Evolutionary conservation across 1,140 invertebrate genomes (phyloP).

Genomic region (Panagrolaimus sp.): DNA sequence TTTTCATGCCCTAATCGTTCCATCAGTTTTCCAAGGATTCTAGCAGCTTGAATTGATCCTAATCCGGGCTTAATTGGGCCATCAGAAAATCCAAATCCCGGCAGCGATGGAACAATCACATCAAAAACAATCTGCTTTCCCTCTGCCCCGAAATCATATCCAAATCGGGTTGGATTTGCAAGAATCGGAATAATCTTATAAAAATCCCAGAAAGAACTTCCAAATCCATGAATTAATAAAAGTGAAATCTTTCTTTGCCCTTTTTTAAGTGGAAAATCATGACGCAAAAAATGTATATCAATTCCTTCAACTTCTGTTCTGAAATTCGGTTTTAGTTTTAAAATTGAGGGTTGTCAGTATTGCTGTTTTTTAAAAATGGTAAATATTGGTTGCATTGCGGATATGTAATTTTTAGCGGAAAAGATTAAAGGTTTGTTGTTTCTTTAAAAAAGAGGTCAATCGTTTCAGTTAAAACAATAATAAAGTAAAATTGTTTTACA

Average conservation of each 20-base stretch:
- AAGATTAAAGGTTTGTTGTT: too few relatives aligned
- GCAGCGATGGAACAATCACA: conserved; percentile 42
- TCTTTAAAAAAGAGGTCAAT: too few relatives aligned
- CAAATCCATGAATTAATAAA: conserved; percentile 35
- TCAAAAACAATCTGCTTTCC: conserved; percentile 33
- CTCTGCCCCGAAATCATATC: conserved; percentile 34
- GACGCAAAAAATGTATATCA: conserved; percentile 32
- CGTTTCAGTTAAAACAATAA: too few relatives aligned
- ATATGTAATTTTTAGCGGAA: too few relatives aligned
- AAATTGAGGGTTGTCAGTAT: too few relatives aligned
- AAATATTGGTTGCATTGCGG: too few relatives aligned
- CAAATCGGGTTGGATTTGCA: conserved; percentile 38
- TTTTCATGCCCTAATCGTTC: conserved; percentile 22
- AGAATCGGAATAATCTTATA: conserved; percentile 43
- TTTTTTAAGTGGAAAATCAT: conserved; percentile 25
- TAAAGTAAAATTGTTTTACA: too few relatives aligned
- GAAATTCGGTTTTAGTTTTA: not conserved
- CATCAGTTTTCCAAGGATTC: conserved; percentile 21
- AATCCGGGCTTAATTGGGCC: conserved; percentile 31
- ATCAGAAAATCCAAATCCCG: conserved; percentile 38
- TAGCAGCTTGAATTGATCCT: conserved; percentile 8
- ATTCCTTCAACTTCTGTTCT: conserved; percentile 43
- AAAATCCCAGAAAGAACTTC: conserved; percentile 41
- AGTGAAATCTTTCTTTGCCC: conserved; percentile 29
- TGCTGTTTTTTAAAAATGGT: too few relatives aligned